Evolutionary conservation across 1,140 invertebrate genomes (phyloP).

Genomic region (Sycobia sp.): DNA sequence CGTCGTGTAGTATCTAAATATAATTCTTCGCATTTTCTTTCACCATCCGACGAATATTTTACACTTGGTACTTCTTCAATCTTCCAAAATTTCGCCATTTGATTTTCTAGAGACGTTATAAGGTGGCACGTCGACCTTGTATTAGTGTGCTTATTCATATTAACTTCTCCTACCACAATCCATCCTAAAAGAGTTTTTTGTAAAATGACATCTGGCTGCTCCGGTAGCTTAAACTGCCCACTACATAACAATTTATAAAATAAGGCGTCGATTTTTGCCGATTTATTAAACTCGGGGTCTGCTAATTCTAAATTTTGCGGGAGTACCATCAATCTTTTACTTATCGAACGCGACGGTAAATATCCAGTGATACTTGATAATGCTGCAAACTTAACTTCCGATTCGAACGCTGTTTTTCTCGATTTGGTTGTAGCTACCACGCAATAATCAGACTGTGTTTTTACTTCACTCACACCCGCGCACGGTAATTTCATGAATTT

Average conservation of each 20-base stretch:
- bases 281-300: neutral
- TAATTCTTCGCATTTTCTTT: neutral
- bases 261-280: neutral
- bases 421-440: neutral
- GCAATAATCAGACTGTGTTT: neutral
- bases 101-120: neutral
- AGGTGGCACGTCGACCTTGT: too few relatives aligned
- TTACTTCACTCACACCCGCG: neutral
- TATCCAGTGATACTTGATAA: neutral
- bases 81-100: neutral
- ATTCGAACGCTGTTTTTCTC: neutral
- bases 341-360: neutral
- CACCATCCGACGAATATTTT: neutral
- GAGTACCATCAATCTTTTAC: neutral
- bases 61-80: neutral
- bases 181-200: too few relatives aligned
- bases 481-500: neutral
- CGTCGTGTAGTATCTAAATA: neutral
- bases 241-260: neutral
- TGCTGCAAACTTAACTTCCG: neutral
- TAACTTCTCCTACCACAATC: too few relatives aligned
- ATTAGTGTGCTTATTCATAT: too few relatives aligned
- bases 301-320: neutral
- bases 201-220: neutral
- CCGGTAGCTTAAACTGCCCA: neutral